Evolutionary conservation across 2,113 vertebrate species (phyloP), one percentile per base, ranked within the genome.

Genomic region (Alosa alosa): DNA sequence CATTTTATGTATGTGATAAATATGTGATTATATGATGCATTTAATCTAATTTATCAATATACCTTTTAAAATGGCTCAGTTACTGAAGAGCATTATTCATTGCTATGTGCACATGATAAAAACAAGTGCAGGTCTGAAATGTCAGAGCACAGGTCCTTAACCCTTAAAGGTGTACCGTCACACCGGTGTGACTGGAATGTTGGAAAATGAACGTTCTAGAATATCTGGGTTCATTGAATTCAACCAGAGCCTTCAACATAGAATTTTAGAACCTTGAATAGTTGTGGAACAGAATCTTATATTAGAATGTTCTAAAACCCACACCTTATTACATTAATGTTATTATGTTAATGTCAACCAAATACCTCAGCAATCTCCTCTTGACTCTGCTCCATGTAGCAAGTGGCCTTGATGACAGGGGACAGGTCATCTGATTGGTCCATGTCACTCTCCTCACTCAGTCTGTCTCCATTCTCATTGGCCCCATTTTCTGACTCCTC

Each of bases 311-410:
- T 31, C 31, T 31, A 31, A 31, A 31, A 31, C 31, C 31, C 31
- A 31, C 31, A 31, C 31, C 31, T 31, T 31, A 31, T 31, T 31
- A 31, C 31, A 31, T 31, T 31, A 31, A 31, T 31, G 31, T 31
- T 31, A 31, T 31, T 31, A 31, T 31, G 31, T 31, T 31, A 31
- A 31, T 31, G 72, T 36, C 72, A 78, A 78, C 72, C 72, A 78
- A 78, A 78, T 78, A 98, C 97, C 96, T 98, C 96, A 31, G 95
- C 96, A 86, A 97, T 96, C 85, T 98, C 97, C 91, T 99, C 97
- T 84, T 93, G 93, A 83, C 90, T 91, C 91, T 99, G 96, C 87
- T 97, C 96, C 57, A 97, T 92, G 0, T 99, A 98, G 9, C 95
- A 93, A 0, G 97, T 98, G 45, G 96, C 96, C 83, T 94, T 95